A percentile compares a stretch with the other conserved stretches of the same genome.
These are phyloP conservation scores for Cephus pulcher DNA, from an alignment of 2,888 invertebrate genomes.

Conservation along the genomic window DNA sequence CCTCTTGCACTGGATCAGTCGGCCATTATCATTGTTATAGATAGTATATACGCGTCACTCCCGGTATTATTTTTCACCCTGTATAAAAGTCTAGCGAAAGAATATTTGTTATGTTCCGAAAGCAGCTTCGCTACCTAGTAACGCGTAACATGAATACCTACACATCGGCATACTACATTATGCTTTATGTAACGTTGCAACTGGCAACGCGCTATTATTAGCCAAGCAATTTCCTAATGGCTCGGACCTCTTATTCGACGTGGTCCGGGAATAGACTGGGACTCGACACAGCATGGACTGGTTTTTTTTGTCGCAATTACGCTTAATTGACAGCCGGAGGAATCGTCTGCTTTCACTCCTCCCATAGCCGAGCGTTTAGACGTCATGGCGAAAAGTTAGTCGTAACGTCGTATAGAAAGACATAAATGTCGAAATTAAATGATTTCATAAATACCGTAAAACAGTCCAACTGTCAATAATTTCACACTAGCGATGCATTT, in stretches of 20 bases:
- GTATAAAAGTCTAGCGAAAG: neutral
- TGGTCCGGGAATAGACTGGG: conserved; percentile 31
- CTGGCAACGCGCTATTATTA: conserved; percentile 43
- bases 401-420: neutral
- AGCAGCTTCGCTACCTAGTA: neutral
- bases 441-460: neutral
- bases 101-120: neutral
- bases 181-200: conserved; percentile 36
- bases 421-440: neutral
- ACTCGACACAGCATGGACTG: conserved; percentile 3
- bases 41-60: neutral
- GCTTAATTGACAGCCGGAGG: conserved; percentile 27
- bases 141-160: neutral
- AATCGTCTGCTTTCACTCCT: neutral
- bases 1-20: neutral
- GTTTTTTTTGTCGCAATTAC: conserved; percentile 29
- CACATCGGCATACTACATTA: neutral
- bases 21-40: neutral
- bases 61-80: neutral
- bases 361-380: neutral
- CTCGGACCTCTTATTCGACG: conserved; percentile 31
- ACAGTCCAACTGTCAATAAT: neutral
- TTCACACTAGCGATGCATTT: too few relatives aligned
- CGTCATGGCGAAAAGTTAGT: neutral
- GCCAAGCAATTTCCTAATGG: conserved; percentile 45